These are phyloP conservation scores for Pelobates cultripes DNA, from an alignment of 2,797 vertebrate genomes.

Conservation along the genomic window DNA sequence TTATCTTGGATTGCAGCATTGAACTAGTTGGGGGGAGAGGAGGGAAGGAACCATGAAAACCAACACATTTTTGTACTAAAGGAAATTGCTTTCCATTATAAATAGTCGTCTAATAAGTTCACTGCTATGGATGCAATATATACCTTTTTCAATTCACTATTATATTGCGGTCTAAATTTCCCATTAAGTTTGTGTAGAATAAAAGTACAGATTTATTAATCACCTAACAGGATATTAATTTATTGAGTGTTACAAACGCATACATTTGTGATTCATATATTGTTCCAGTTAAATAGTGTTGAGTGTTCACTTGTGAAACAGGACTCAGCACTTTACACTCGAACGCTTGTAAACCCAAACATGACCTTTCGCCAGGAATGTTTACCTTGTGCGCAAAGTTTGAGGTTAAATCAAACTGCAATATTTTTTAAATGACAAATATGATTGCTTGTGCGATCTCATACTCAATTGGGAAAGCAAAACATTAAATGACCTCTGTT, in stretches of 20 bases:
- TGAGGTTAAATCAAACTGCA: not conserved
- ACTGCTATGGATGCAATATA: too few species aligned
- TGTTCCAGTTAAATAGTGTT: not conserved
- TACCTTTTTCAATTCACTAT: too few species aligned
- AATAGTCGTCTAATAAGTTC: too few species aligned
- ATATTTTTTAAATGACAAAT: not conserved
- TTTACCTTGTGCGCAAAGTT: not conserved
- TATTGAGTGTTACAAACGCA: conserved; percentile 1
- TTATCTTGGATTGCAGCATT: too few species aligned
- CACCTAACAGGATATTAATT: not conserved
- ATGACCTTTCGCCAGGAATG: conserved; percentile 2
- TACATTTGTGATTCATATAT: conserved; percentile 2
- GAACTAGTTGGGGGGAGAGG: too few species aligned
- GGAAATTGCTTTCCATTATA: too few species aligned
- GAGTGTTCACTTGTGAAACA: not conserved
- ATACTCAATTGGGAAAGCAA: too few species aligned
- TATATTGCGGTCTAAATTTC: not conserved
- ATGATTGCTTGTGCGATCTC: too few species aligned
- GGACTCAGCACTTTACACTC: not conserved
- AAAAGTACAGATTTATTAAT: not conserved
- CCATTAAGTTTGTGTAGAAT: not conserved
- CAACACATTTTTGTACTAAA: too few species aligned
- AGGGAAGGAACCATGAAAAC: too few species aligned
- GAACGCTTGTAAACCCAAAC: not conserved
- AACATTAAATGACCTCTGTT: too few species aligned